Evolutionary conservation across 2,113 vertebrate species (phyloP), one percentile per base, ranked within the genome.

Genomic region (Hymenochirus boettgeri): DNA sequence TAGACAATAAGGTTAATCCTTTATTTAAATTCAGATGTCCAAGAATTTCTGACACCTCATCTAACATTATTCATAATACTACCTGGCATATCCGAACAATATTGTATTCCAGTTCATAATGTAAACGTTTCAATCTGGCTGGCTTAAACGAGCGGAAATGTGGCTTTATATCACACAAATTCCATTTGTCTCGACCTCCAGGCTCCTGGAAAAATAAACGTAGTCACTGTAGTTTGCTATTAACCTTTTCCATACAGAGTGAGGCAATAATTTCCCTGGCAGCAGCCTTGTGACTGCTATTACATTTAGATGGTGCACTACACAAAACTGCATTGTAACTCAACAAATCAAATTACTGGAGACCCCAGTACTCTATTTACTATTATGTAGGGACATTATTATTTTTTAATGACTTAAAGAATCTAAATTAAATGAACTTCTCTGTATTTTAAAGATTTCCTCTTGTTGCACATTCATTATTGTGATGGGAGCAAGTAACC

Each of bases 131-230:
- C 27, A 57, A 22, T 57, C 29, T 57, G 54, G n/a, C 21, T 22
- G 29, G 29, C 31, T 57, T 57, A 57, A 35, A 15, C 52, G 17
- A 55, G 52, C 27, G 52, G 52, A 55, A 55, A 55, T 10, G 52
- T 55, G 52, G 51, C 52, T 26, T 12, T 55, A 29, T 55, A 55
- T 55, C 39, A 42, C 17, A 42, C 39, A 42, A 42, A 42, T 29
- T 55, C 25, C 27, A 15, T 53, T 31, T 6, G 3, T 46, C 18
- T 46, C 42, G 15, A 46, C 15, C 42, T 46, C 42, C 42, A 8
- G 33, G 33, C 42, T 46, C 42, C 42, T 19, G 33, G 33, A 35
- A 35, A 35, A 35, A 35, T 19, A 46, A 46, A 46, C 42, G 18
- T 13, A 11, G 42, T 46, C 15, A 19, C 42, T 19, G 42, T 5